Conservation (phyloP, 2,113 vertebrate species). For the Amblyornis subalaris region DNA sequence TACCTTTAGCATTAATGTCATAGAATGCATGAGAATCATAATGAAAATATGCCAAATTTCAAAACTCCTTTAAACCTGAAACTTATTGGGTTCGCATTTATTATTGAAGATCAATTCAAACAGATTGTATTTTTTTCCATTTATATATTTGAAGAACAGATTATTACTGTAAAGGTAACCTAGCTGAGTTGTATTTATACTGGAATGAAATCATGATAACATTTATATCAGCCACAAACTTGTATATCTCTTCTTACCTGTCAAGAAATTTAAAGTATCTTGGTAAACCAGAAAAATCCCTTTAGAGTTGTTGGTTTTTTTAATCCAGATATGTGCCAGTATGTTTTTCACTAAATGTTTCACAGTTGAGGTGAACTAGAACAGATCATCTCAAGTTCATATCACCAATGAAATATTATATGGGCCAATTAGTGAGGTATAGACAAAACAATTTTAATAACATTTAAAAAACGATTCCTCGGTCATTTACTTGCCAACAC, state of each 20-base stretch:
- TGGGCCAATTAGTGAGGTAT: background rate
- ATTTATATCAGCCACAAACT: background rate
- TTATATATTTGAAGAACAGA: background rate
- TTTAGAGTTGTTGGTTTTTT: background rate
- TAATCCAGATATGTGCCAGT: background rate
- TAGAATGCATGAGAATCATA: background rate
- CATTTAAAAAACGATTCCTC: background rate
- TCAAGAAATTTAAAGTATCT: background rate
- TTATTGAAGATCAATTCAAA: background rate
- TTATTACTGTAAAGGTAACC: background rate
- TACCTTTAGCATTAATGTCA: background rate
- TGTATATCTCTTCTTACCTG: background rate
- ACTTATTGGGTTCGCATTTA: background rate
- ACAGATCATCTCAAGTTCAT: background rate
- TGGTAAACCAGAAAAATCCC: background rate
- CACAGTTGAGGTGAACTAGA: background rate
- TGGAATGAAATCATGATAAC: background rate
- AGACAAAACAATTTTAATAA: background rate
- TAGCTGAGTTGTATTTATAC: background rate
- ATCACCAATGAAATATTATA: background rate
- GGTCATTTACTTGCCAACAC: background rate
- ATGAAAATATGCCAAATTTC: background rate
- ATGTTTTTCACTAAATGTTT: background rate
- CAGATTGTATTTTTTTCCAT: background rate
- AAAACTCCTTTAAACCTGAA: background rate